Percentiles rank a stretch among this genome's conserved stretches.
Conservation (phyloP, 2,888 invertebrate species). For the Dolichomitus sp. region DNA sequence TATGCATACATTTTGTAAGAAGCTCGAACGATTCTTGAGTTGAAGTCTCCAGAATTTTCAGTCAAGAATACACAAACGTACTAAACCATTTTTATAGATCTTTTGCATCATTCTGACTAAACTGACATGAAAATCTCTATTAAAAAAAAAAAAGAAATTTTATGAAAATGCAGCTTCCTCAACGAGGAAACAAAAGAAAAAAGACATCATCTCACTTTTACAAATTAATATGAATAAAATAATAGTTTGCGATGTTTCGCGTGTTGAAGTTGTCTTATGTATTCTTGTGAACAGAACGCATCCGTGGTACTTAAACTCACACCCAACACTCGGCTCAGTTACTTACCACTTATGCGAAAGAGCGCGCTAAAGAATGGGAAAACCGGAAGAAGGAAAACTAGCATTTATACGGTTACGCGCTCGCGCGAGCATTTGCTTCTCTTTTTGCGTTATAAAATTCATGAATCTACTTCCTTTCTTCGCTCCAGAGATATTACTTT, state of each 20-base stretch:
- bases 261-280: conserved; percentile 39
- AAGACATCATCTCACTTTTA: background rate
- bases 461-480: conserved; percentile 70
- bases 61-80: too few relatives aligned
- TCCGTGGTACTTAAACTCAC: conserved; percentile 55
- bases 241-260: conserved; percentile 33
- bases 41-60: too few relatives aligned
- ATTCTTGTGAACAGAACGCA: conserved; percentile 54
- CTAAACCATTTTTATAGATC: too few relatives aligned
- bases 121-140: background rate
- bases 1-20: too few relatives aligned
- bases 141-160: background rate
- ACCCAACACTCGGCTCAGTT: conserved; percentile 27
- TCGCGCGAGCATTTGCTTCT: conserved; percentile 28
- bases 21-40: too few relatives aligned
- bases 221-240: background rate
- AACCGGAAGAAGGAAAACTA: conserved; percentile 68
- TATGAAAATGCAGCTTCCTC: background rate
- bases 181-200: background rate
- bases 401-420: conserved; percentile 69
- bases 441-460: conserved; percentile 69
- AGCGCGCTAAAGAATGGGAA: conserved; percentile 51
- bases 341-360: background rate
- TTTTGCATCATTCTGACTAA: too few relatives aligned
- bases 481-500: conserved; percentile 63